Evolutionary conservation across 1,140 invertebrate species (phyloP).

Genomic region (Goniozus legneri): DNA sequence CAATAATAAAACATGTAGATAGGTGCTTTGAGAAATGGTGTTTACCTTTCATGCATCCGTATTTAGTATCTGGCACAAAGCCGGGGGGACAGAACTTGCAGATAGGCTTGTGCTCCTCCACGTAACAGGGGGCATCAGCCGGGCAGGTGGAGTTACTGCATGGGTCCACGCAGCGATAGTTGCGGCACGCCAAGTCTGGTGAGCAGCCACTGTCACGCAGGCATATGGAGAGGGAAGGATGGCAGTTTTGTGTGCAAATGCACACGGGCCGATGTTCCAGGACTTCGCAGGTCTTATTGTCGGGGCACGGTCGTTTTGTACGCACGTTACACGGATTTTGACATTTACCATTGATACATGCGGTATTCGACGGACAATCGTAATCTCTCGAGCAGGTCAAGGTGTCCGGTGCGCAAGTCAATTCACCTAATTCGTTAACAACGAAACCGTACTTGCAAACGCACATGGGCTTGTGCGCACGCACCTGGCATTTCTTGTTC

Average conservation of each 20-base stretch:
- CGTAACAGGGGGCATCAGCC: conserved; percentile 79
- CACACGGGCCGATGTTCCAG: conserved; percentile 81
- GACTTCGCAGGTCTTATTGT: conserved; percentile 79
- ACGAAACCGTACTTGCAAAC: conserved; percentile 85
- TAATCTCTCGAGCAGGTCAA: conserved; percentile 75
- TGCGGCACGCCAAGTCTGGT: conserved; percentile 76
- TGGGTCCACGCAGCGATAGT: conserved; percentile 86
- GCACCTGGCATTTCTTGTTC: conserved; percentile 84
- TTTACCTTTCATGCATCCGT: conserved; percentile 94
- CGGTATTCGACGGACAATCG: conserved; percentile 81
- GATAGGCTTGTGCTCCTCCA: conserved; percentile 87
- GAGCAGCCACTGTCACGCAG: conserved; percentile 85
- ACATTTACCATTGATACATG: conserved; percentile 78
- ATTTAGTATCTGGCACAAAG: conserved; percentile 82
- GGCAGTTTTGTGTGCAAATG: conserved; percentile 82
- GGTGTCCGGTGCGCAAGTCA: conserved; percentile 76
- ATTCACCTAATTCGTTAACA: conserved; percentile 77
- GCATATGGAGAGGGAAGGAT: conserved; percentile 81
- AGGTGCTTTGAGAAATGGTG: conserved; percentile 37
- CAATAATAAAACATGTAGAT: conserved; percentile 3
- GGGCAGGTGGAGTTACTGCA: conserved; percentile 77
- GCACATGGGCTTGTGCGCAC: conserved; percentile 78
- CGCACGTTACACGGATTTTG: conserved; percentile 75
- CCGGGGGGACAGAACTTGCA: conserved; percentile 92
- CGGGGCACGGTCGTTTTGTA: conserved; percentile 62